Evolutionary conservation across 35 echinoderm and acorn worm genomes (phyloP), one percentile per base, ranked within the genome.

Genomic region (Heliocidaris erythrogramma): DNA sequence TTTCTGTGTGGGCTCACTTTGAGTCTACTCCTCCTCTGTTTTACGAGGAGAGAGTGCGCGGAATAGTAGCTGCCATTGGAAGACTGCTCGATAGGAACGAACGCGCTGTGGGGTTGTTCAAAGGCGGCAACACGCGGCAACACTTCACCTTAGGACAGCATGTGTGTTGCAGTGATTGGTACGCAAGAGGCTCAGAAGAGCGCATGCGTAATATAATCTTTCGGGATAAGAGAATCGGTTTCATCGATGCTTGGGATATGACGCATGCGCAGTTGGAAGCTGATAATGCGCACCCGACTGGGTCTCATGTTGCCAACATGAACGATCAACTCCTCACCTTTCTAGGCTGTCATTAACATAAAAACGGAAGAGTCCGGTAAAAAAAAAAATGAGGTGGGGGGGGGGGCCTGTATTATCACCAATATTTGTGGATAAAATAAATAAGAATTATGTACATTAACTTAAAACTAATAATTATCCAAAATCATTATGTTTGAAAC

Each of bases 81-180:
- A 88, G 86, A 47, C 48, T 95, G 47, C 60, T 48, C 4, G 87
- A 87, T 49, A 88, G 94, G 86, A 95, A 88, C 86, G 24, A 48
- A 13, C 32, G 48, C 5, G 86, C 85, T 10, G 10, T 95, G 21
- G 86, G 31, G 17, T 49, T 95, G 13, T 88, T 95, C 5, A 95
- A 95, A 50, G 48, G 94, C 87, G 85, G 85, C 31, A 94, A 94
- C 78, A 94, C 94, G 47, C 78, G 94, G 10, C 60, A 94, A 49
- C 85, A 94, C 85, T 0, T 0, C 2, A 86, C 32, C 14, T 47
- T 86, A 5, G 94, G 21, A 0, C 32, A 49, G 4, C 60, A 47
- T 47, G 47, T 32, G 32, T 86, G 60, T 42, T 95, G 49, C 90
- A 92, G 90, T 92, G 90, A 92, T 24, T 92, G 90, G 90, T 42